These are phyloP conservation scores for Sericinus montela DNA, from an alignment of 2,888 invertebrate genomes.

Conservation along the genomic window DNA sequence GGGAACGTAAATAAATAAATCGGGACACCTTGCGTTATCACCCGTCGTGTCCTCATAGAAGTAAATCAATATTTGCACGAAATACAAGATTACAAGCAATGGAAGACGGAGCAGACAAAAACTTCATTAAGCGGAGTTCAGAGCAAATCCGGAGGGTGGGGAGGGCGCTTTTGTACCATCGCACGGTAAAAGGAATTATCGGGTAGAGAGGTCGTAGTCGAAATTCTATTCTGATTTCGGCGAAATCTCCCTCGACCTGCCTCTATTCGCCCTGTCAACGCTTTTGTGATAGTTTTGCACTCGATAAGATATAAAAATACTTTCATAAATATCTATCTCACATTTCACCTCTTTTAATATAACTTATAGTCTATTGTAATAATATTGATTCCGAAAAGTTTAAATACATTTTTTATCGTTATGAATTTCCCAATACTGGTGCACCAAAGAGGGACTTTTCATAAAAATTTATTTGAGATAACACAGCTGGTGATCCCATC, in stretches of 20 bases:
- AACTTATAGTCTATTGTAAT: no score
- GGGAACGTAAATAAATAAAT: constrained; percentile 7
- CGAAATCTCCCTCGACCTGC: constrained; percentile 6
- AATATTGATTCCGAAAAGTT: no score
- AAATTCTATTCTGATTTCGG: constrained; percentile 26
- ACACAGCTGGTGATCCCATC: no score
- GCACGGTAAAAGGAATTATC: constrained; percentile 33
- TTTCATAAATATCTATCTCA: background rate
- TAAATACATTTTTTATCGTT: no score
- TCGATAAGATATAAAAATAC: background rate
- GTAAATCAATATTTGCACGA: constrained; percentile 30
- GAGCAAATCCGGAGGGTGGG: constrained; percentile 29
- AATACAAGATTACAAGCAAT: constrained; percentile 30
- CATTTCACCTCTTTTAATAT: no score
- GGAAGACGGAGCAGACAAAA: constrained; percentile 32
- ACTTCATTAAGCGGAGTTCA: constrained; percentile 36
- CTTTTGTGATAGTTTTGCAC: constrained; percentile 12
- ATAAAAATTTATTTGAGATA: no score
- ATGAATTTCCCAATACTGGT: no score
- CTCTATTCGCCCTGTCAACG: constrained; percentile 9
- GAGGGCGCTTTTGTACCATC: constrained; percentile 26
- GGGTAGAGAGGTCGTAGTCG: constrained; percentile 23
- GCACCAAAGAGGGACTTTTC: no score
- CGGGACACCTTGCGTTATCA: constrained; percentile 7
- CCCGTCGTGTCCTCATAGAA: constrained; percentile 1